Conservation (phyloP, 2,888 invertebrate species). For the Hofmannophila pseudospretella region DNA sequence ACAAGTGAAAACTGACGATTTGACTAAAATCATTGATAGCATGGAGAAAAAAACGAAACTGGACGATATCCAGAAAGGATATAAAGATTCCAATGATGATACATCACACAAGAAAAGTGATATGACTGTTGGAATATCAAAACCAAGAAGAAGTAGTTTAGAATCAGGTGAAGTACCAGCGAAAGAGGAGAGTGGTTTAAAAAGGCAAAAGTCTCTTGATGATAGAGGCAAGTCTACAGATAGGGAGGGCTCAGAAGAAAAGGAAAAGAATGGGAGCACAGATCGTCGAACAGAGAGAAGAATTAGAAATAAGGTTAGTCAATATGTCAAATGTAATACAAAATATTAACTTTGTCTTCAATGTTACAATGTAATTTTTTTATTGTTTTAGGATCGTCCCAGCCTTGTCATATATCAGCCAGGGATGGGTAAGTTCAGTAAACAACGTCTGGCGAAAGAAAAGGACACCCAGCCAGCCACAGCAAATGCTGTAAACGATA, state of each 20-base stretch:
- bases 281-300: constrained; percentile 80
- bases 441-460: constrained; percentile 77
- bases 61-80: constrained; percentile 30
- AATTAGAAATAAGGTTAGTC: constrained; percentile 80
- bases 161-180: constrained; percentile 48
- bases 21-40: constrained; percentile 63
- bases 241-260: constrained; percentile 73
- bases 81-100: constrained; percentile 31
- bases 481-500: constrained; percentile 54
- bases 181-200: constrained; percentile 56
- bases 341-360: not conserved
- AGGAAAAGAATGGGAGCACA: constrained; percentile 65
- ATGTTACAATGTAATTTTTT: not conserved
- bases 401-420: constrained; percentile 94
- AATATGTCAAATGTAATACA: not conserved
- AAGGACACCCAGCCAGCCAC: constrained; percentile 44
- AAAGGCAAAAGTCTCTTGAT: constrained; percentile 77
- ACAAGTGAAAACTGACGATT: constrained; percentile 70
- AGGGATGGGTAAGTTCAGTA: constrained; percentile 89
- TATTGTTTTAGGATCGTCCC: constrained; percentile 85
- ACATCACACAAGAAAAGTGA: constrained; percentile 36
- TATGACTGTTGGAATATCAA: constrained; percentile 24
- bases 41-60: constrained; percentile 63
- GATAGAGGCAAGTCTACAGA: constrained; percentile 75
- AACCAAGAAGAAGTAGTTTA: constrained; percentile 56